phyloP scores from a whole-genome alignment of 2,113 vertebrate genomes.

The Camelus dromedarius region DNA sequence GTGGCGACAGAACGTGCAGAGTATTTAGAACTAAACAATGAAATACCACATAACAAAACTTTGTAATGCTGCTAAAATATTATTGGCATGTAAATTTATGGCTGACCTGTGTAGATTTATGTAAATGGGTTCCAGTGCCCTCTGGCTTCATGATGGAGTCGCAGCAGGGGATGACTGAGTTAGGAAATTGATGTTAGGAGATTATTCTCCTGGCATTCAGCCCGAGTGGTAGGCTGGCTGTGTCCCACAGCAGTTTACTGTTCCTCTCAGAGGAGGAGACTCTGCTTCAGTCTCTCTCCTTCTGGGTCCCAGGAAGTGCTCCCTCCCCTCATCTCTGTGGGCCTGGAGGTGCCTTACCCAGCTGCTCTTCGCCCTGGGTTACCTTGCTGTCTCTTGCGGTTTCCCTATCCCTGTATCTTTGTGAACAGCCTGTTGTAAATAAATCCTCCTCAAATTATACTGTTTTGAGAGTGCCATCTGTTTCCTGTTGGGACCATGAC shows the following conservation, averaged over 20 bases:
- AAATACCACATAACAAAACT: background rate
- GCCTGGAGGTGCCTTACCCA: background rate
- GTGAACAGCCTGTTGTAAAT: constrained; percentile 48
- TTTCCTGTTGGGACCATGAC: constrained; percentile 59
- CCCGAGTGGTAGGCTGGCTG: background rate
- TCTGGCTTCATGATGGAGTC: background rate
- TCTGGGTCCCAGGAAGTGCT: background rate
- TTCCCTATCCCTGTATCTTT: constrained; percentile 15
- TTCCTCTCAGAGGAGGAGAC: background rate
- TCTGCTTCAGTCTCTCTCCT: background rate
- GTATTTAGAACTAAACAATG: background rate
- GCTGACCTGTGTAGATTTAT: background rate
- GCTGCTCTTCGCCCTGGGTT: background rate
- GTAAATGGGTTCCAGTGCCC: background rate
- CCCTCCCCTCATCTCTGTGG: background rate
- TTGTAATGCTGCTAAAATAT: background rate
- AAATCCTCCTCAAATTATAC: constrained; percentile 35
- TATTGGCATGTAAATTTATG: background rate
- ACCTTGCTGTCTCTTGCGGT: background rate
- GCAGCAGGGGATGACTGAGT: background rate
- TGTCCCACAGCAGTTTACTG: background rate
- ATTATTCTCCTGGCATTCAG: background rate
- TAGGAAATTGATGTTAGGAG: background rate
- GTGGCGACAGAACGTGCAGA: background rate
- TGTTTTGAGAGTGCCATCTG: constrained; percentile 59